phyloP scores from a whole-genome alignment of 2,797 vertebrate genomes.

The Melanotaenia trifasciata region DNA sequence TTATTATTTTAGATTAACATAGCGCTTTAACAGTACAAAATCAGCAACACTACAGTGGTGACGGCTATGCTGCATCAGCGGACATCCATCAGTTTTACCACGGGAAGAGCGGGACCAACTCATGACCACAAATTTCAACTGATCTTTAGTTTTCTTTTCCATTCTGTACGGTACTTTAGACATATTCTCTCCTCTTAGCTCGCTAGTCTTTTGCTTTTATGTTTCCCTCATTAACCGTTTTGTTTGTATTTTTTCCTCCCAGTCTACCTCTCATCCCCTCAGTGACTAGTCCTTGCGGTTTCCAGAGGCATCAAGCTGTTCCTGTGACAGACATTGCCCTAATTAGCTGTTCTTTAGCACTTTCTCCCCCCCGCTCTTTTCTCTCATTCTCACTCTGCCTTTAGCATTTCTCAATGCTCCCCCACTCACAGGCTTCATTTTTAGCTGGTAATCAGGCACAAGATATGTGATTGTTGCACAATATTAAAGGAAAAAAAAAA shows the following conservation, averaged over 20 bases:
- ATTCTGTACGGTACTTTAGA: slow-evolving; percentile 42
- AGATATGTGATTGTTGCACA: slow-evolving; percentile 76
- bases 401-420: slow-evolving; percentile 54
- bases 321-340: slow-evolving; percentile 56
- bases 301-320: slow-evolving; percentile 58
- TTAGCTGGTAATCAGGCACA: slow-evolving; percentile 69
- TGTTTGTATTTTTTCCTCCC: not conserved
- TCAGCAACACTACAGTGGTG: slow-evolving; percentile 68
- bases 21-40: slow-evolving; percentile 63
- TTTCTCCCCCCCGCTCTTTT: slow-evolving; percentile 19
- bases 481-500: slow-evolving; percentile 50
- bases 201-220: slow-evolving; percentile 23
- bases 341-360: slow-evolving; percentile 58
- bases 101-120: slow-evolving; percentile 79
- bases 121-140: slow-evolving; percentile 55
- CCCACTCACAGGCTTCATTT: slow-evolving; percentile 47
- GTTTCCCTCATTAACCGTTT: slow-evolving; percentile 7
- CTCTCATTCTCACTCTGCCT: slow-evolving; percentile 51
- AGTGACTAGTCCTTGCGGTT: slow-evolving; percentile 29
- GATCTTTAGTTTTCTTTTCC: slow-evolving; percentile 24
- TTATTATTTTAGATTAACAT: slow-evolving; percentile 71
- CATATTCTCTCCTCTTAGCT: slow-evolving; percentile 27
- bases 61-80: slow-evolving; percentile 44
- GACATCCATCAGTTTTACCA: slow-evolving; percentile 57
- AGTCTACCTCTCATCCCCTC: slow-evolving; percentile 36